These are phyloP conservation scores for Caenorhabditis tropicalis DNA, from an alignment of 1,140 invertebrate species.

Conservation along the genomic window DNA sequence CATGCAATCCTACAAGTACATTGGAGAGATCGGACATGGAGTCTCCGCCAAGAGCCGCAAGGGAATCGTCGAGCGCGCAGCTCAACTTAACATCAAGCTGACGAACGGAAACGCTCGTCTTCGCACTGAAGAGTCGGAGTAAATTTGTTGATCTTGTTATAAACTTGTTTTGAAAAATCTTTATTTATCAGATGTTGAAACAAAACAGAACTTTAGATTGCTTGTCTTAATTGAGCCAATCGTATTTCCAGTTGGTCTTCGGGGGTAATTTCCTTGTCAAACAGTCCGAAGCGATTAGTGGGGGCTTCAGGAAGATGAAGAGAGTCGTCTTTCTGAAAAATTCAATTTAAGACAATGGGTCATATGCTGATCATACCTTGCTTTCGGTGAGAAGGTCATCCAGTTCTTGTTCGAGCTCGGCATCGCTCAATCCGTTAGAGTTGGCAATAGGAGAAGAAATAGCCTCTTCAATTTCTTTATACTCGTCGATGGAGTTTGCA, in stretches of 20 bases:
- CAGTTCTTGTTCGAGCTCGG: conserved; percentile 60
- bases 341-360: not conserved
- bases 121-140: conserved; percentile 87
- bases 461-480: conserved; percentile 64
- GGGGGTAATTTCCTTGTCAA: conserved; percentile 59
- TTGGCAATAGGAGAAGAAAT: not conserved
- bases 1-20: conserved; percentile 97
- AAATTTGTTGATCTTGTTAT: conserved; percentile 60
- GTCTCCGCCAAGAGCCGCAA: conserved; percentile 96
- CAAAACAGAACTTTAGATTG: not conserved
- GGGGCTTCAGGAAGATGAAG: conserved; percentile 15
- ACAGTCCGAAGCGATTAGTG: conserved; percentile 54
- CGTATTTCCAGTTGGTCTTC: conserved; percentile 21
- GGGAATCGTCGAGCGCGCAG: conserved; percentile 91
- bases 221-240: not conserved
- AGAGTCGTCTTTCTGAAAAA: not conserved
- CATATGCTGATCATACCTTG: not conserved
- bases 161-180: conserved; percentile 31
- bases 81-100: conserved; percentile 85
- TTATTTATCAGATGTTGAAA: not conserved
- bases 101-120: conserved; percentile 94
- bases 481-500: conserved; percentile 66
- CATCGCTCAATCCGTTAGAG: not conserved
- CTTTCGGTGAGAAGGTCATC: conserved; percentile 58
- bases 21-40: conserved; percentile 94